Evolutionary conservation across 2,797 vertebrate species (phyloP).

Genomic region (Chanos chanos): DNA sequence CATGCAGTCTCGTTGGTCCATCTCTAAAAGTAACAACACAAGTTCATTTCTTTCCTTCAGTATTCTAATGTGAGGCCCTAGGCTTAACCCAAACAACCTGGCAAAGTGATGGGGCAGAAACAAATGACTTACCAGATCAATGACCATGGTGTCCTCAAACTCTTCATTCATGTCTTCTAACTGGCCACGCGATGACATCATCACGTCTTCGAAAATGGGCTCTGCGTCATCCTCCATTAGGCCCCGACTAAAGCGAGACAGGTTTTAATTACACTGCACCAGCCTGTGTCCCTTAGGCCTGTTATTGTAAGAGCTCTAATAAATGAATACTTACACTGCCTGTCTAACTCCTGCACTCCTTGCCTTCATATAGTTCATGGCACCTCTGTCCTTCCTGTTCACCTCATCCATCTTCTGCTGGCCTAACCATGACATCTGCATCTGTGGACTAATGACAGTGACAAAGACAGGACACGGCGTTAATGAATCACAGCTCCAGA

Average conservation of each 20-base stretch:
- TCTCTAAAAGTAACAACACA: too few relatives aligned
- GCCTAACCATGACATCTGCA: conserved; percentile 98
- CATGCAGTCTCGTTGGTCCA: too few relatives aligned
- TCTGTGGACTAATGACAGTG: conserved; percentile 82
- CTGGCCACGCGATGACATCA: conserved; percentile 98
- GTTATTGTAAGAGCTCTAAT: not conserved
- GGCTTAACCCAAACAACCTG: too few relatives aligned
- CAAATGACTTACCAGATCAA: conserved; percentile 86
- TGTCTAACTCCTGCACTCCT: conserved; percentile 93
- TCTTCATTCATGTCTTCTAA: conserved; percentile 99
- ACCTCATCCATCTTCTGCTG: conserved; percentile 98
- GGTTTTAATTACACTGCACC: not conserved
- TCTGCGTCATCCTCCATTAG: conserved; percentile 99
- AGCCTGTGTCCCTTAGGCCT: not conserved
- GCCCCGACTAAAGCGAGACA: conserved; percentile 75
- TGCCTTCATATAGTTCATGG: conserved; percentile 98
- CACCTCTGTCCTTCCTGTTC: conserved; percentile 93
- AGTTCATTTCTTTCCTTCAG: too few relatives aligned
- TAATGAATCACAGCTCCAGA: too few relatives aligned
- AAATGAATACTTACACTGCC: conserved; percentile 85
- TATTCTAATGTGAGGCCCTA: too few relatives aligned
- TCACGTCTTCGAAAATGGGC: conserved; percentile 98
- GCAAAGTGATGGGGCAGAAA: too few relatives aligned
- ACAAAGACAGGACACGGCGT: not conserved
- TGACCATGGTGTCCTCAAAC: conserved; percentile 99